Conservation (phyloP, 2,797 vertebrate genomes). For the Lophotriccus pileatus region DNA sequence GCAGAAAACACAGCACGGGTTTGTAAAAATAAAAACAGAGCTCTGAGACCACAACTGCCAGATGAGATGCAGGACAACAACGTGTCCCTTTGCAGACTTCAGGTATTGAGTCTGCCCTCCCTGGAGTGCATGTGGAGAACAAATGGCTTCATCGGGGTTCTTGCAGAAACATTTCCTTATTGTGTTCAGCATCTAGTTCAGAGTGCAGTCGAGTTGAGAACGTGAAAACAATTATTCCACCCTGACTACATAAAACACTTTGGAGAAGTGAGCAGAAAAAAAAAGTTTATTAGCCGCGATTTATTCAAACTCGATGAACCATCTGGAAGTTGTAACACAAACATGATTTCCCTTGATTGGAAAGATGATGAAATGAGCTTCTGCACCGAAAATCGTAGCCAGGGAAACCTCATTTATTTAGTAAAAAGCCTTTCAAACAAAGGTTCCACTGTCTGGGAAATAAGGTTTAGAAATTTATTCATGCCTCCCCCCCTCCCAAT, state of each 20-base stretch:
- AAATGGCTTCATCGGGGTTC: not conserved
- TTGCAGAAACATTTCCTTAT: not conserved
- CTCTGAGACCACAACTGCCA: not conserved
- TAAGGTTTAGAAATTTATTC: not conserved
- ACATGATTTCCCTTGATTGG: not conserved
- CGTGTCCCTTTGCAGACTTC: not conserved
- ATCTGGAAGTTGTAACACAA: constrained; percentile 15
- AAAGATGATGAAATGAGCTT: not conserved
- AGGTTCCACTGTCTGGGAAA: not conserved
- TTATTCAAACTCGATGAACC: not conserved
- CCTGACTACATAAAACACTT: not conserved
- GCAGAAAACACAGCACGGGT: not conserved
- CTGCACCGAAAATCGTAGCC: not conserved
- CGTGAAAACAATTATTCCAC: not conserved
- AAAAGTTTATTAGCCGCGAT: not conserved
- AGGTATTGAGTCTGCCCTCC: not conserved
- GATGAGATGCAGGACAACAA: not conserved
- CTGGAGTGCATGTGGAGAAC: not conserved
- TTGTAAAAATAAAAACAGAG: not conserved
- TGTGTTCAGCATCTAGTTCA: not conserved
- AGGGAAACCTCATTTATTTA: not conserved
- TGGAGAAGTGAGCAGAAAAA: not conserved
- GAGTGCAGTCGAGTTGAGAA: not conserved
- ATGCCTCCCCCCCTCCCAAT: not conserved
- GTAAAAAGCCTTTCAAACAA: not conserved